phyloP scores from a whole-genome alignment of 2,113 vertebrate genomes.

The Amblyornis subalaris region DNA sequence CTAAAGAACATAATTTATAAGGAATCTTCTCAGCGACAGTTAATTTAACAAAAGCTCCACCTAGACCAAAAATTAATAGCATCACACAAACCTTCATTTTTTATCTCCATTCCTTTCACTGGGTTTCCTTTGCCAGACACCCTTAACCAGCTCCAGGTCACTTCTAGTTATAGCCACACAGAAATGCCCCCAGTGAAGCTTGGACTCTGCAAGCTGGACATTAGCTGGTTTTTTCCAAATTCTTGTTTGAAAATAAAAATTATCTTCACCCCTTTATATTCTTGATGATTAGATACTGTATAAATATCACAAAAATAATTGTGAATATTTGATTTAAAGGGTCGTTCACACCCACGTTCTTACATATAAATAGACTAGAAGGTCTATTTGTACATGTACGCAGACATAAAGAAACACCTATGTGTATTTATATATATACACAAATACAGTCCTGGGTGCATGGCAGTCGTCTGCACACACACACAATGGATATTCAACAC shows the following conservation, averaged over 20 bases:
- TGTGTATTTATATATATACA: neutral
- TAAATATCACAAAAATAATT: neutral
- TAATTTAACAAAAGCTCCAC: neutral
- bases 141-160: neutral
- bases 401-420: neutral
- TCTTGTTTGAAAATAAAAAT: neutral
- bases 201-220: accelerated
- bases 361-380: neutral
- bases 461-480: neutral
- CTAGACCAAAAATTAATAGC: neutral
- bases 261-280: neutral
- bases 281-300: neutral
- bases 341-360: neutral
- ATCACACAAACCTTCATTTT: neutral
- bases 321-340: neutral
- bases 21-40: neutral
- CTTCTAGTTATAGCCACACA: neutral
- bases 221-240: neutral
- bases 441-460: accelerated
- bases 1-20: neutral
- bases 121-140: neutral
- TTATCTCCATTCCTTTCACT: neutral
- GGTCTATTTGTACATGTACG: neutral
- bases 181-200: neutral
- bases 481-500: neutral